Conservation (phyloP, 2,888 invertebrate genomes). For the Baccha elongata region DNA sequence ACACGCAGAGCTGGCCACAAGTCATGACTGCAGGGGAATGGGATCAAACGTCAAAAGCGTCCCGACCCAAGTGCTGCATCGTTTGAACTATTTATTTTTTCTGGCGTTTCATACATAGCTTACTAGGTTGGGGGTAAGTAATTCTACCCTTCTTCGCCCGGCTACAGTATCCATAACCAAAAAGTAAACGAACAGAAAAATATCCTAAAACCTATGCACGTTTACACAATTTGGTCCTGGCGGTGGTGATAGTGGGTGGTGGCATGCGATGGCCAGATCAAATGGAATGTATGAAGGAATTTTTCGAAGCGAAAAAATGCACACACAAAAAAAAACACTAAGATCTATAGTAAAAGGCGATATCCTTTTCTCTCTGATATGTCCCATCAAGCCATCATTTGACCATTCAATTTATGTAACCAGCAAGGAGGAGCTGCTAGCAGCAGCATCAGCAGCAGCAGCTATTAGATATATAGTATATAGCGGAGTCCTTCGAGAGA, state of each 20-base stretch:
- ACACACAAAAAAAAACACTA: constrained; percentile 9
- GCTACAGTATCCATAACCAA: constrained; percentile 39
- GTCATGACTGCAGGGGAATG: constrained; percentile 1
- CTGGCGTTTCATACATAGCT: not conserved
- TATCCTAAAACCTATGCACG: constrained; percentile 63
- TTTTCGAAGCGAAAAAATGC: constrained; percentile 26
- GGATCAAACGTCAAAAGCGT: constrained; percentile 24
- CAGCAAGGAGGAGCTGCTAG: constrained; percentile 31
- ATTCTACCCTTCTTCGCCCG: not conserved
- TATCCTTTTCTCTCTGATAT: constrained; percentile 61
- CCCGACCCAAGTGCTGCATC: not conserved
- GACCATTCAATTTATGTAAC: constrained; percentile 72
- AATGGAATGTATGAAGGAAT: constrained; percentile 48
- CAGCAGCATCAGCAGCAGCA: not conserved
- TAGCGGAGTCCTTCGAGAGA: constrained; percentile 33
- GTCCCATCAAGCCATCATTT: constrained; percentile 68
- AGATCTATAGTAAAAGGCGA: constrained; percentile 43
- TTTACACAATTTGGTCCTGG: constrained; percentile 45
- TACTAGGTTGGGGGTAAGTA: not conserved
- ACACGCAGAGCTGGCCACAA: constrained; percentile 5
- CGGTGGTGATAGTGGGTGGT: not conserved
- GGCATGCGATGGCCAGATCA: not conserved
- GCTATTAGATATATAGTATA: constrained; percentile 8
- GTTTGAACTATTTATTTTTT: constrained; percentile 10
- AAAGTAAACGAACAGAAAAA: constrained; percentile 38